A percentile compares a stretch with the other conserved stretches of the same genome.
These are phyloP conservation scores for Abrostola tripartita DNA, from an alignment of 2,888 invertebrate genomes.

Conservation along the genomic window DNA sequence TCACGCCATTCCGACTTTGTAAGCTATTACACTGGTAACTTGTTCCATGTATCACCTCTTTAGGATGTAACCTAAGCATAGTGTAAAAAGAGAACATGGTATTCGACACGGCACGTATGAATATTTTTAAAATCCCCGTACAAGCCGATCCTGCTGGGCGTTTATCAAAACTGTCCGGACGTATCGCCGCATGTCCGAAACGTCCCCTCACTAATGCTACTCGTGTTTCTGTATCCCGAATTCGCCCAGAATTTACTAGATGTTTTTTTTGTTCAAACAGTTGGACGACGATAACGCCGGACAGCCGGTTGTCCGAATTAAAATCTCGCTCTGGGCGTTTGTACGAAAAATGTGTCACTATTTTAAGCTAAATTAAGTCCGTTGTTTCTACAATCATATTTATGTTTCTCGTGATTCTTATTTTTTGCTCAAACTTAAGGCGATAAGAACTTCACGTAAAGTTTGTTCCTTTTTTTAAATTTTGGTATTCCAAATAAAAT, in stretches of 20 bases:
- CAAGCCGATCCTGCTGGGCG: slow-evolving; percentile 58
- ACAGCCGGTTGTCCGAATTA: slow-evolving; percentile 66
- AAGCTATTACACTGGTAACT: too few relatives aligned
- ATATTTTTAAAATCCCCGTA: slow-evolving; percentile 45
- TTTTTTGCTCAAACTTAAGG: background rate
- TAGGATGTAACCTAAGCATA: background rate
- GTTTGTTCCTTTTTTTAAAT: background rate
- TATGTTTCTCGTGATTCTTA: slow-evolving; percentile 27
- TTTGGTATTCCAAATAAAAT: background rate
- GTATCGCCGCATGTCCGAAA: slow-evolving; percentile 66
- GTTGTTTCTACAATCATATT: slow-evolving; percentile 30
- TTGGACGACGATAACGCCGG: slow-evolving; percentile 63
- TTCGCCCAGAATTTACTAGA: slow-evolving; percentile 58
- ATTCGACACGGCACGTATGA: slow-evolving; percentile 6
- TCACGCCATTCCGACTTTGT: too few relatives aligned
- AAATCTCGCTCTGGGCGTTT: slow-evolving; percentile 63
- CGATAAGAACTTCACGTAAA: background rate
- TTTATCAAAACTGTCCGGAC: slow-evolving; percentile 70
- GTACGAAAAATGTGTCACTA: slow-evolving; percentile 61
- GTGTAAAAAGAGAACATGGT: slow-evolving; percentile 21
- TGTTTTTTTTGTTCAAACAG: slow-evolving; percentile 65
- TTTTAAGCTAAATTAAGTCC: slow-evolving; percentile 51
- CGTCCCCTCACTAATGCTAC: slow-evolving; percentile 53
- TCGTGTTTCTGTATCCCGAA: slow-evolving; percentile 57
- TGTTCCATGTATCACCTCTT: too few relatives aligned